Conservation (phyloP, 2,888 invertebrate genomes). For the Lepidocyrtinus sp. region DNA sequence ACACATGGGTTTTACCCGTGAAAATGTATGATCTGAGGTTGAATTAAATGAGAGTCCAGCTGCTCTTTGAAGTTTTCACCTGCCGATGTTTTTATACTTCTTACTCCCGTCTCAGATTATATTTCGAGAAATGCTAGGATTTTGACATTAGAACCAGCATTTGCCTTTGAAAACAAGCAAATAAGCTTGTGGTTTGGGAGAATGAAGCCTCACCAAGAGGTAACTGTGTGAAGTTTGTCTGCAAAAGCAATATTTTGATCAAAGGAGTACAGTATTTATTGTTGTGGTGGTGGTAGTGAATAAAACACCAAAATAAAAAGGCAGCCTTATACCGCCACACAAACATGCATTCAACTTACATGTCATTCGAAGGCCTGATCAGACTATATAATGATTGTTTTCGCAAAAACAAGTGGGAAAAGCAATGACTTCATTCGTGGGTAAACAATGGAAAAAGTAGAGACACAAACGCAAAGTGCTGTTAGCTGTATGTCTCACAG, state of each 20-base stretch:
- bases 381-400: not conserved
- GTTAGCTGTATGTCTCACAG: constrained; percentile 4
- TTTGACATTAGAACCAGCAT: not conserved
- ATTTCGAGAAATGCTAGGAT: not conserved
- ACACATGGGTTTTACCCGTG: not conserved
- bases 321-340: not conserved
- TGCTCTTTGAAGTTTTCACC: not conserved
- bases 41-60: no score
- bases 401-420: constrained; percentile 18
- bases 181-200: no score
- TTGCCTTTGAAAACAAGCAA: no score
- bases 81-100: not conserved
- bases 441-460: not conserved
- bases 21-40: not conserved
- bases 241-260: not conserved
- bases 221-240: no score
- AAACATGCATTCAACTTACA: not conserved
- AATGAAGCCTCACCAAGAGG: no score
- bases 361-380: not conserved
- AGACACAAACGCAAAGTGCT: constrained; percentile 12
- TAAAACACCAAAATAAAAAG: not conserved
- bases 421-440: not conserved
- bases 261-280: constrained; percentile 2
- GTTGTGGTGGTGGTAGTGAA: constrained; percentile 6
- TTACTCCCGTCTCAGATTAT: not conserved